Conservation (phyloP, 1,140 invertebrate species). For the Calosoma granatense region DNA sequence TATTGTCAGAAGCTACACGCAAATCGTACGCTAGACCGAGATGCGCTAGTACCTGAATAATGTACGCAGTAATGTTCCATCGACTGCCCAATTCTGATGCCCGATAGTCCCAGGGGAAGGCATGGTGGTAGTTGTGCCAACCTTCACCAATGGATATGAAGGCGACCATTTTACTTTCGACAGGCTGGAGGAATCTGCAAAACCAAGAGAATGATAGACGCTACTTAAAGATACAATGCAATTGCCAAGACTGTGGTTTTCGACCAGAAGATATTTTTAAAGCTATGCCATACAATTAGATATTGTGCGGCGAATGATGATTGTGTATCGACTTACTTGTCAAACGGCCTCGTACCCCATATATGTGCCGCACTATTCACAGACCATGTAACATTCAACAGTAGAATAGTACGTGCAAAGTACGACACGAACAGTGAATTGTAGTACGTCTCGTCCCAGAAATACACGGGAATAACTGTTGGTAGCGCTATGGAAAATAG, state of each 20-base stretch:
- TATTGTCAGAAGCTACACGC: conserved; percentile 37
- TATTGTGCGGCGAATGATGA: neutral
- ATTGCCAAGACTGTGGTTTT: too few species aligned
- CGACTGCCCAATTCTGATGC: conserved; percentile 45
- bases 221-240: too few species aligned
- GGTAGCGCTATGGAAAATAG: conserved; percentile 61
- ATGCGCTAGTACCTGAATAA: conserved; percentile 40
- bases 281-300: neutral
- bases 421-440: conserved; percentile 44
- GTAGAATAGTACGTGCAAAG: conserved; percentile 58
- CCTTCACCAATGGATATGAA: conserved; percentile 48
- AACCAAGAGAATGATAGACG: conserved; percentile 19
- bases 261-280: conserved; percentile 4
- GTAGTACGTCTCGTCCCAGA: conserved; percentile 54
- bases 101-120: conserved; percentile 63
- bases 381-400: conserved; percentile 73
- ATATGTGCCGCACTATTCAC: conserved; percentile 75
- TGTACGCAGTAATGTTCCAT: conserved; percentile 36
- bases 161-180: conserved; percentile 44
- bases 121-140: conserved; percentile 76
- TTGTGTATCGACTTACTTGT: conserved; percentile 39
- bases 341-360: conserved; percentile 55
- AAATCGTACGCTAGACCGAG: conserved; percentile 55
- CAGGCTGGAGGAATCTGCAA: conserved; percentile 45
- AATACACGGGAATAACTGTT: conserved; percentile 53